phyloP scores from a whole-genome alignment of 2,888 invertebrate species.

The Pristionchus entomophagus region DNA sequence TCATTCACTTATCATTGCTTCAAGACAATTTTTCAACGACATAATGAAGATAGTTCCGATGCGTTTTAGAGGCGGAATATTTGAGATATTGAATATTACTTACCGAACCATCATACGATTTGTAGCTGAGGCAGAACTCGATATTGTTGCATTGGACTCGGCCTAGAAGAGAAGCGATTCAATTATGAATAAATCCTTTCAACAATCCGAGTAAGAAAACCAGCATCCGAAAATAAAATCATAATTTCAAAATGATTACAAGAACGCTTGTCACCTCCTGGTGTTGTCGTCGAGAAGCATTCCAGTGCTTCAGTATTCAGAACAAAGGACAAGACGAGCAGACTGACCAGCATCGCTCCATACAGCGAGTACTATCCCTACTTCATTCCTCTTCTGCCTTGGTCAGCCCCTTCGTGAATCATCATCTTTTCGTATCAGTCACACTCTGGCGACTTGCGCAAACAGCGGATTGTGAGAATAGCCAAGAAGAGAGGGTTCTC shows the following conservation, averaged over 20 bases:
- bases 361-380: too few relatives aligned
- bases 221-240: too few relatives aligned
- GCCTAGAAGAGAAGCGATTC: background rate
- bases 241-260: background rate
- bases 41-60: background rate
- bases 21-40: background rate
- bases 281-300: background rate
- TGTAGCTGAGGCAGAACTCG: constrained; percentile 32
- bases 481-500: too few relatives aligned
- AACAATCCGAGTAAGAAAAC: too few relatives aligned
- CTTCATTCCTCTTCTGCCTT: background rate
- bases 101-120: constrained; percentile 12
- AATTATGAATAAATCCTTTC: too few relatives aligned
- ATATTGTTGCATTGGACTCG: background rate
- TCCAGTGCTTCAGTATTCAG: background rate
- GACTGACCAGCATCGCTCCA: background rate
- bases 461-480: background rate
- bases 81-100: background rate
- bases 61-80: background rate
- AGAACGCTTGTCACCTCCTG: background rate
- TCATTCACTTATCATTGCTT: too few relatives aligned
- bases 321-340: background rate
- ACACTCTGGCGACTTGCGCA: constrained; percentile 16
- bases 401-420: background rate
- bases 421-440: background rate